Conservation (phyloP, 2,113 vertebrate species). For the Lynx canadensis region DNA sequence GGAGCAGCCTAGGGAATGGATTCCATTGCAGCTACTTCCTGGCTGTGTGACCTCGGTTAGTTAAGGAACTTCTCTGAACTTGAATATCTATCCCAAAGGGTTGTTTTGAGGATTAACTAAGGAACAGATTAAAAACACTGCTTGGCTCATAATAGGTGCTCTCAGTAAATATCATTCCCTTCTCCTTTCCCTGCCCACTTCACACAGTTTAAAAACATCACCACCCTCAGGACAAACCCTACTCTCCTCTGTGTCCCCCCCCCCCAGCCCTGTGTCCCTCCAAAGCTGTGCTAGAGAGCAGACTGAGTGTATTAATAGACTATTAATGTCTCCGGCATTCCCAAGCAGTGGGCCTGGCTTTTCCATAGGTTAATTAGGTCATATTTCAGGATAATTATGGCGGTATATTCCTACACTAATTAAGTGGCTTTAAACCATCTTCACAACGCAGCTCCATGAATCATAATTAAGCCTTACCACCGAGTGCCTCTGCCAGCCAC, state of each 20-base stretch:
- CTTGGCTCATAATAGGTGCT: background rate
- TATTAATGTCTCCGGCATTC: conserved; percentile 79
- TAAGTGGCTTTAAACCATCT: conserved; percentile 88
- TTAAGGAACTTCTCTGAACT: conserved; percentile 36
- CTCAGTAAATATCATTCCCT: background rate
- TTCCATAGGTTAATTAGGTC: conserved; percentile 87
- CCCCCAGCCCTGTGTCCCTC: background rate
- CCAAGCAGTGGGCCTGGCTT: conserved; percentile 78
- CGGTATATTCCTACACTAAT: conserved; percentile 87
- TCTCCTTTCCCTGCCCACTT: background rate
- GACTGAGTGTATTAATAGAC: conserved; percentile 75
- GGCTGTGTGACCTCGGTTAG: background rate
- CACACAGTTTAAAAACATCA: background rate
- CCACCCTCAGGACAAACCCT: background rate
- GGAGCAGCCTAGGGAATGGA: background rate
- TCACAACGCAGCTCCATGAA: conserved; percentile 81
- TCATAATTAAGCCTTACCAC: conserved; percentile 85
- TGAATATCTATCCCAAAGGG: background rate
- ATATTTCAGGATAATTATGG: conserved; percentile 88
- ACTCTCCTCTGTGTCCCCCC: background rate
- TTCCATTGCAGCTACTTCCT: background rate
- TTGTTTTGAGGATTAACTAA: background rate
- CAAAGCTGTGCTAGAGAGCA: conserved; percentile 44
- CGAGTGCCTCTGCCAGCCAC: conserved; percentile 70
- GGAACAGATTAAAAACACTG: background rate